Evolutionary conservation across 2,888 invertebrate genomes (phyloP), one percentile per base, ranked within the genome.

Genomic region (Oxycera nigricornis): DNA sequence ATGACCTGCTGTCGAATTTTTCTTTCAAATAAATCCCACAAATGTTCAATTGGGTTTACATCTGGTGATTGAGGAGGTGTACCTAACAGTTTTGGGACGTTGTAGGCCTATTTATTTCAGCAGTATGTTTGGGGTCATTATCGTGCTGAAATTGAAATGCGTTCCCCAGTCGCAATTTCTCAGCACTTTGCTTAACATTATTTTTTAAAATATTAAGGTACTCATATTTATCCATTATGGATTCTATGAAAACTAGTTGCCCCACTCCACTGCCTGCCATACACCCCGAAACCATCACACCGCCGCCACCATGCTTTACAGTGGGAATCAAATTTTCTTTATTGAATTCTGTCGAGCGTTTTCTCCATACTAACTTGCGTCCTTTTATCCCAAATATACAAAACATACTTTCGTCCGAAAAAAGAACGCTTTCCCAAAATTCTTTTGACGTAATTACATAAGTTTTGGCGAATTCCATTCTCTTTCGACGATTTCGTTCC

Each of bases 41-140:
- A 62, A 17, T 30, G 20, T 35, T 35, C 62, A 35, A 62, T 59
- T 28, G 59, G 59, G 59, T 26, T 59, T 24, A 59, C 30, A 59
- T 59, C 59, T 59, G 9, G 59, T 35, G 62, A 62, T 35, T 62
- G 62, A 35, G 62, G 35, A 35, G 62, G 62, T 28, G 28, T 61
- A 14, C 30, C 28, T 3, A 61, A n/a, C n/a, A 9, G 50, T n/a
- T 39, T 39, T 39, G 39, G 39, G 39, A n/a, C 50, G n/a, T 14
- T 17, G 11, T 14, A 50, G 17, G 50, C 50, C n/a, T 50, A 50
- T 9, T 50, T n/a, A 50, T 50, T n/a, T 50, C 50, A 50, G 50
- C n/a, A 9, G 6, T 50, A 50, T 50, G n/a, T n/a, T 50, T 50
- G 50, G 50, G 50, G 50, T 50, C 50, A 50, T 50, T 50, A 50